A percentile compares a stretch with the other conserved stretches of the same genome.
These are phyloP conservation scores for Philereme transversata DNA, from an alignment of 2,888 invertebrate species.

Conservation along the genomic window DNA sequence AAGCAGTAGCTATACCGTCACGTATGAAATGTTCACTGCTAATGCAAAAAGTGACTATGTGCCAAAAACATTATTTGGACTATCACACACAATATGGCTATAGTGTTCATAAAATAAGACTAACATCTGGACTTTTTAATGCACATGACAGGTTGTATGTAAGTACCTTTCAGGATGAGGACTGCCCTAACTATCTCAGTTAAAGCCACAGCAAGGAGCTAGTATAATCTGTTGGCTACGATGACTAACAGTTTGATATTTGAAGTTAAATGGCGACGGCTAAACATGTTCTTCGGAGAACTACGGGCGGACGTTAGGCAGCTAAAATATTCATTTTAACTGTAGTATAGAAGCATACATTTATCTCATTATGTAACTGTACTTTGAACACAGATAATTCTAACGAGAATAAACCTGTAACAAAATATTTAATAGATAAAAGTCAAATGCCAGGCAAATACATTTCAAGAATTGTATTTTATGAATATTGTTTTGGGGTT, in stretches of 20 bases:
- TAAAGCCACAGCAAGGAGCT: conserved; percentile 8
- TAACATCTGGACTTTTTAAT: too few species aligned
- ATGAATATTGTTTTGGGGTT: too few species aligned
- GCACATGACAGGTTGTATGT: too few species aligned
- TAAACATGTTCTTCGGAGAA: conserved; percentile 42
- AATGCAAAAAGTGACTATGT: background rate
- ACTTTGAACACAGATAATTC: too few species aligned
- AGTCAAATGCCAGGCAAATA: too few species aligned
- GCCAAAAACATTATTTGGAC: background rate
- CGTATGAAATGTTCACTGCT: background rate
- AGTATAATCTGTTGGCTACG: conserved; percentile 36
- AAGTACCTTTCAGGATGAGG: too few species aligned
- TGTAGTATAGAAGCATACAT: conserved; percentile 26
- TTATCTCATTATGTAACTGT: too few species aligned
- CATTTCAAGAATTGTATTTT: too few species aligned
- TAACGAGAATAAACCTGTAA: too few species aligned
- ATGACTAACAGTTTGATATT: conserved; percentile 71
- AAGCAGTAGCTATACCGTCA: background rate
- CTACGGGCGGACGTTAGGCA: conserved; percentile 46
- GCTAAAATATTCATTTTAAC: conserved; percentile 44
- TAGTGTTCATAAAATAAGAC: too few species aligned
- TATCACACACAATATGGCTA: background rate
- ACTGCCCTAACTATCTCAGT: background rate
- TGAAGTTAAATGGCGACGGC: conserved; percentile 59
- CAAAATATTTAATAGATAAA: too few species aligned